These are phyloP conservation scores for Ectropis grisescens DNA, from an alignment of 1,140 invertebrate genomes.

Conservation along the genomic window DNA sequence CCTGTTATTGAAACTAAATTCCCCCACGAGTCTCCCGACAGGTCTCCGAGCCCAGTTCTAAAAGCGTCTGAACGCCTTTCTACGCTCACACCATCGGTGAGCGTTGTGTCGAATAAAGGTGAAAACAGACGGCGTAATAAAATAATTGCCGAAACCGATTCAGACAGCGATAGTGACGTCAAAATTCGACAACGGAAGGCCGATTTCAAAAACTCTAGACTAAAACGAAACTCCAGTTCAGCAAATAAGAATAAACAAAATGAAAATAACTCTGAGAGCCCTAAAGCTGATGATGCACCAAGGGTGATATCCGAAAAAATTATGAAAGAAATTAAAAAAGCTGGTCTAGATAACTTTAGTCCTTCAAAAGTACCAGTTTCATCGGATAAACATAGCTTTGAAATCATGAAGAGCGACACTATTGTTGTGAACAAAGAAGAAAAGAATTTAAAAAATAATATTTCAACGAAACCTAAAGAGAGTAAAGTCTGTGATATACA, in stretches of 20 bases:
- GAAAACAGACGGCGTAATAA: conserved; percentile 63
- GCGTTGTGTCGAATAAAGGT: conserved; percentile 63
- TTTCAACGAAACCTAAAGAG: background rate
- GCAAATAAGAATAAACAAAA: conserved; percentile 45
- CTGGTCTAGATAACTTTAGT: conserved; percentile 25
- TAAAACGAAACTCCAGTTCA: conserved; percentile 57
- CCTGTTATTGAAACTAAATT: conserved; percentile 78
- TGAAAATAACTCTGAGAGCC: conserved; percentile 25
- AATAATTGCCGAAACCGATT: conserved; percentile 60
- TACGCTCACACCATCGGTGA: conserved; percentile 59
- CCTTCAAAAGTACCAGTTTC: conserved; percentile 8
- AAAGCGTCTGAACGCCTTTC: conserved; percentile 65
- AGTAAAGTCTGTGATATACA: conserved; percentile 1
- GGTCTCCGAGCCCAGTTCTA: conserved; percentile 45
- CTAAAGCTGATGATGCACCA: conserved; percentile 33
- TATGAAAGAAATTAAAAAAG: conserved; percentile 40
- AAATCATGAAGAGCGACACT: conserved; percentile 11
- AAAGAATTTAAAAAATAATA: background rate
- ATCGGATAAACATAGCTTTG: conserved; percentile 9
- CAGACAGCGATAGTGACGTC: conserved; percentile 58
- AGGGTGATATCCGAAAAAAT: conserved; percentile 36
- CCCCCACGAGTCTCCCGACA: conserved; percentile 63
- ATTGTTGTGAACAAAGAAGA: conserved; percentile 5
- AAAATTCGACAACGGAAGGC: conserved; percentile 51
- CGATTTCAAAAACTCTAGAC: conserved; percentile 56